Evolutionary conservation across 1,140 invertebrate genomes (phyloP).

Genomic region (Bombus difficillimus): DNA sequence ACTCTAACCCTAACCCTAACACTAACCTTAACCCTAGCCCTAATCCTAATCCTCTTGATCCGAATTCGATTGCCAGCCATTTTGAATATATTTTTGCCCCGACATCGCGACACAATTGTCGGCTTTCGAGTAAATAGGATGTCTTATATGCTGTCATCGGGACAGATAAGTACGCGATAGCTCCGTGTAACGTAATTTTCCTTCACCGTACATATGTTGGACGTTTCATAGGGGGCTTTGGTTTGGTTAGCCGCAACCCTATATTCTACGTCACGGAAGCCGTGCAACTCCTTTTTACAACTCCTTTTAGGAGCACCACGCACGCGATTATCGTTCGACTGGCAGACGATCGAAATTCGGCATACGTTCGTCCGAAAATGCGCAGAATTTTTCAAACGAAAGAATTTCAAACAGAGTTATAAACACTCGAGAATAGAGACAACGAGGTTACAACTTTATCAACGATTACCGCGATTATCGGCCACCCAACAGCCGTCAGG

Average conservation of each 20-base stretch:
- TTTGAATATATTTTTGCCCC: constrained; percentile 26
- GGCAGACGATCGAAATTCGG: background rate
- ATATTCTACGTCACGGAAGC: too few relatives aligned
- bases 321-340: too few relatives aligned
- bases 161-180: background rate
- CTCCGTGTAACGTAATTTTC: constrained; percentile 4
- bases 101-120: background rate
- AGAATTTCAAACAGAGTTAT: too few relatives aligned
- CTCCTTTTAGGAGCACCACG: too few relatives aligned
- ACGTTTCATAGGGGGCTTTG: too few relatives aligned
- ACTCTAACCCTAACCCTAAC: too few relatives aligned
- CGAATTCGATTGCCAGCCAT: constrained; percentile 22
- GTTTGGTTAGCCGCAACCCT: too few relatives aligned
- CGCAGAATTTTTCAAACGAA: too few relatives aligned
- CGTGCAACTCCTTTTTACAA: too few relatives aligned
- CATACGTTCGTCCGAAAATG: too few relatives aligned
- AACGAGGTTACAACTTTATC: background rate
- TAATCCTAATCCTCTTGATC: background rate
- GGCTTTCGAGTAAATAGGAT: background rate
- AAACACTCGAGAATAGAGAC: background rate
- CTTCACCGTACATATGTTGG: background rate
- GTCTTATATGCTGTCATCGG: constrained; percentile 24
- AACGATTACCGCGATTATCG: background rate
- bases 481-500: background rate
- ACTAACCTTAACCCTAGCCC: too few relatives aligned